phyloP scores from a whole-genome alignment of 2,888 invertebrate species.

The Pyrocoelia pectoralis region DNA sequence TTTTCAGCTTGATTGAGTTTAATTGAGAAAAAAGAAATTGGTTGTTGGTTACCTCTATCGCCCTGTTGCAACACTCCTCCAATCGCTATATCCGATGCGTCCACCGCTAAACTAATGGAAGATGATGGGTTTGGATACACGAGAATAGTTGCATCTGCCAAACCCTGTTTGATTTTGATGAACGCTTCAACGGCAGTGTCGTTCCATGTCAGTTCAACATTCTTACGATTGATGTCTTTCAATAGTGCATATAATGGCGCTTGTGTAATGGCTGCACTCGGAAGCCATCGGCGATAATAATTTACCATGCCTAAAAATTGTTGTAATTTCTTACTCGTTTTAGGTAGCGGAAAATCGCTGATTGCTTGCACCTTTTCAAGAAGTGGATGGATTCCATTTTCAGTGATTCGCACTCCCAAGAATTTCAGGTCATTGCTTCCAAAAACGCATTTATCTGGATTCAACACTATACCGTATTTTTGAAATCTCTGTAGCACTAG shows the following conservation, averaged over 20 bases:
- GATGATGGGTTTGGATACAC: constrained; percentile 41
- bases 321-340: constrained; percentile 31
- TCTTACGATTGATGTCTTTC: constrained; percentile 44
- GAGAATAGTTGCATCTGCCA: constrained; percentile 33
- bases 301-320: constrained; percentile 51
- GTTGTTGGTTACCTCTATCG: constrained; percentile 44
- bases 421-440: constrained; percentile 40
- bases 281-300: constrained; percentile 52
- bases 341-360: constrained; percentile 42
- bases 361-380: constrained; percentile 48
- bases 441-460: constrained; percentile 50
- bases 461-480: constrained; percentile 46
- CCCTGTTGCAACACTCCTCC: constrained; percentile 55
- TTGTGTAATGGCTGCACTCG: constrained; percentile 49
- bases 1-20: constrained; percentile 42
- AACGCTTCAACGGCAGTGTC: constrained; percentile 38
- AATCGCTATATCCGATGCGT: constrained; percentile 54
- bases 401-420: constrained; percentile 43
- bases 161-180: constrained; percentile 10
- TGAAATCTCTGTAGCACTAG: constrained; percentile 41
- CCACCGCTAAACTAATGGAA: constrained; percentile 43
- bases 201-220: constrained; percentile 25
- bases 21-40: constrained; percentile 53
- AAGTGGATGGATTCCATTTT: constrained; percentile 46
- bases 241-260: constrained; percentile 46